Base-by-base conservation (phyloP, 2,888 invertebrate genomes). In the Lottia scabra region DNA sequence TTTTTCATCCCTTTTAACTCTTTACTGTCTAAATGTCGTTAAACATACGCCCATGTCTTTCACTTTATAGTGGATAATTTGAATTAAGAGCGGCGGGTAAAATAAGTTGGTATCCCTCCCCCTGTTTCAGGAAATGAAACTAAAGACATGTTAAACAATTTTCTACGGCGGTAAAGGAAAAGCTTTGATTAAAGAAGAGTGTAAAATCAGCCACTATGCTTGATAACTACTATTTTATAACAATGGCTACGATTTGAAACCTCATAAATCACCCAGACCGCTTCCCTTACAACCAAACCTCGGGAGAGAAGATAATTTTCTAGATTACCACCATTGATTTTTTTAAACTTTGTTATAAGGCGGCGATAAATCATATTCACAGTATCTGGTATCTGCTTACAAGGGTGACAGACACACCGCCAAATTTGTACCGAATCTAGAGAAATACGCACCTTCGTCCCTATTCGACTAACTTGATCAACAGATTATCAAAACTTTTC, bases 321-420 rank as follows among this genome's bases (percentile, higher is more conserved):
- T 56, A 56, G 56, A 56, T 56, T 56, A 56, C 56, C 56, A 23
- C 23, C 56, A 56, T 56, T 56, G 56, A 56, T 56, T 56, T 56
- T n/a, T 56, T 56, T 56, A 23, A 56, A 56, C 56, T 23, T 23
- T 56, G 19, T 56, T 56, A 56, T 56, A 56, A 56, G 56, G 56
- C 56, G 56, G 23, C 23, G 23, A 56, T 56, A 56, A 56, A 56
- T 56, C 56, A 56, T 56, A 56, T 56, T 56, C 56, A 23, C 23
- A 23, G 56, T 56, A 56, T 38, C 38, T 38, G 38, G 38, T 38
- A 38, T 38, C 38, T 38, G 38, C 38, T 38, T 38, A 38, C 38
- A 38, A 38, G 38, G 38, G 38, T 38, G 38, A 38, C 38, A 38
- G 3, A 8, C 38, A 38, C 38, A 38, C 38, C 38, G 38, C 38